Percentiles rank a stretch among this genome's conserved stretches.
Evolutionary conservation across 64 coral and sea anemone genomes (phyloP).

Genomic region (Pocillopora damicornis): DNA sequence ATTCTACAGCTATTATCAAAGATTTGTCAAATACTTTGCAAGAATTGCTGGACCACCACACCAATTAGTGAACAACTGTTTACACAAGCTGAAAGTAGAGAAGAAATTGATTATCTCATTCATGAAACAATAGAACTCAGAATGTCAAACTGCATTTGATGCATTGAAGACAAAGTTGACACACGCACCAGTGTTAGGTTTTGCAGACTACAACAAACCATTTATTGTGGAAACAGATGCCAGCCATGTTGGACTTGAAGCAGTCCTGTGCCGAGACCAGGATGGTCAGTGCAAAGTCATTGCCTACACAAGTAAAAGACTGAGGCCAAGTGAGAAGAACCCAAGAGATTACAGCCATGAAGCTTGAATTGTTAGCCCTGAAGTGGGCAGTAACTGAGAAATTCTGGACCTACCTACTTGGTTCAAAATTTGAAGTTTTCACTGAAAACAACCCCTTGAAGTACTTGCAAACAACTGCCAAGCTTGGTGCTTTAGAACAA

Average conservation of each 20-base stretch:
- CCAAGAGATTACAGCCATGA: not conserved
- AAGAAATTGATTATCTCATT: not conserved
- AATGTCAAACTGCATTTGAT: slow-evolving; percentile 36
- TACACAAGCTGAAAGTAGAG: slow-evolving; percentile 7
- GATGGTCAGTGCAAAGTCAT: slow-evolving; percentile 12
- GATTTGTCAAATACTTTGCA: slow-evolving; percentile 35
- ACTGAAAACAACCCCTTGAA: slow-evolving; percentile 30
- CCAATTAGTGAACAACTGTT: slow-evolving; percentile 37
- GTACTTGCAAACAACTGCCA: slow-evolving; percentile 14
- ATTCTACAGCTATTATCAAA: slow-evolving; percentile 29
- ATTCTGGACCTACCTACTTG: not conserved
- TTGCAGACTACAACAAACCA: slow-evolving; percentile 25
- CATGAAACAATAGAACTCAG: not conserved
- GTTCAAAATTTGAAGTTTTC: not conserved
- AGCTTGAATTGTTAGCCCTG: slow-evolving; percentile 11
- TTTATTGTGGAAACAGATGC: slow-evolving; percentile 55
- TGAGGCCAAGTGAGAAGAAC: slow-evolving; percentile 11
- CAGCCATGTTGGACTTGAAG: slow-evolving; percentile 7
- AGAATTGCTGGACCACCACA: slow-evolving; percentile 33
- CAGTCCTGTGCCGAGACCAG: slow-evolving; percentile 19
- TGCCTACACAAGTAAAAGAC: slow-evolving; percentile 1
- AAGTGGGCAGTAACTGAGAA: slow-evolving; percentile 35
- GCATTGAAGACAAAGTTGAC: slow-evolving; percentile 14
- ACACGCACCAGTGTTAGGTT: slow-evolving; percentile 1
- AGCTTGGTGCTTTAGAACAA: slow-evolving; percentile 34